Conservation (phyloP, 1,140 invertebrate genomes). For the Lepidurus couesii region DNA sequence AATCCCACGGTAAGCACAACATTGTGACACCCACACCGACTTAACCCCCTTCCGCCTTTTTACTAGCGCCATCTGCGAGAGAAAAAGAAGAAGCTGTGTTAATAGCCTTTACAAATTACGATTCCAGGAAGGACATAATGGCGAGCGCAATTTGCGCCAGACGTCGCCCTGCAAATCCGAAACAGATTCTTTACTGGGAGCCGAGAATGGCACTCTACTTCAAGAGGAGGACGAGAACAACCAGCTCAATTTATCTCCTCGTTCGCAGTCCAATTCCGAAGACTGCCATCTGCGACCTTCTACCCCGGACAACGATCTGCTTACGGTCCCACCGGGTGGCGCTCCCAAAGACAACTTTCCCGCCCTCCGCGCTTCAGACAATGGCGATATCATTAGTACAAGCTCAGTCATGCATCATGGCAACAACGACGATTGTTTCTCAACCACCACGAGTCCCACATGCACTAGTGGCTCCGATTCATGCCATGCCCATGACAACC, state of each 20-base stretch:
- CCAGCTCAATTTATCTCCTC: background rate
- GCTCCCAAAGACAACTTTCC: background rate
- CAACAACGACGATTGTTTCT: slow-evolving; percentile 3
- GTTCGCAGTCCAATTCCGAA: slow-evolving; percentile 5
- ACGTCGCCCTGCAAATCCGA: background rate
- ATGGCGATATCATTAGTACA: background rate
- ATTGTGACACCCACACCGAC: background rate
- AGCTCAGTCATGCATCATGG: background rate
- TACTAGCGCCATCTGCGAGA: too few relatives aligned
- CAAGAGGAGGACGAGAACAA: background rate
- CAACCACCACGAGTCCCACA: background rate
- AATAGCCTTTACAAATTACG: too few relatives aligned
- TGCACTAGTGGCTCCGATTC: background rate
- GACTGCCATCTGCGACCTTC: background rate
- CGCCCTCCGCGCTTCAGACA: background rate
- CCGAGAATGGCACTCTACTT: background rate
- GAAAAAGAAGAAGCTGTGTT: too few relatives aligned
- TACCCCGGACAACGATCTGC: background rate
- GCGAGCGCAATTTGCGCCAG: background rate
- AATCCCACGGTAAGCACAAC: background rate
- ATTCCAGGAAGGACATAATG: background rate
- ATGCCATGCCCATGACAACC: slow-evolving; percentile 1
- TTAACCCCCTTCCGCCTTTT: too few relatives aligned
- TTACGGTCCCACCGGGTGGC: background rate
- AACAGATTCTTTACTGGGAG: background rate